Percentiles rank a stretch among this genome's conserved stretches.
These are phyloP conservation scores for Arvicanthis niloticus DNA, from an alignment of 2,113 vertebrate genomes.

Conservation along the genomic window DNA sequence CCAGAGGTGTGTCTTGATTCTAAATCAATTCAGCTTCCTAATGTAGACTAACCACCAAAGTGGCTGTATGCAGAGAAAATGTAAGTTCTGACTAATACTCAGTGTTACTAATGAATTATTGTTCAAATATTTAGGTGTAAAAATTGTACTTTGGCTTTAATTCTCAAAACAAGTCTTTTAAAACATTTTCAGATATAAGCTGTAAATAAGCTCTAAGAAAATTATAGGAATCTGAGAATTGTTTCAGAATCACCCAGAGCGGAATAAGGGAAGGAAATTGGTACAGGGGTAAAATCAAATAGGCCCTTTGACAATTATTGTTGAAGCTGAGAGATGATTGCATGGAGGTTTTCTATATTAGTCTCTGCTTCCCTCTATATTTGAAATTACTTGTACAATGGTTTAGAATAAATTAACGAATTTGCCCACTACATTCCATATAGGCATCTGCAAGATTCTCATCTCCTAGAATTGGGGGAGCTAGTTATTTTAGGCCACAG, in stretches of 20 bases:
- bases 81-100: not conserved
- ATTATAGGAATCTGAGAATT: not conserved
- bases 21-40: not conserved
- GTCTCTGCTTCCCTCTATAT: not conserved
- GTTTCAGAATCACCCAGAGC: not conserved
- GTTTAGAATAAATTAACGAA: not conserved
- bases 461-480: not conserved
- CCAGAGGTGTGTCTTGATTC: not conserved
- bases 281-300: not conserved
- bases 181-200: not conserved
- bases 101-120: not conserved
- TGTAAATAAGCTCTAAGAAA: not conserved
- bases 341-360: not conserved
- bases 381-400: not conserved
- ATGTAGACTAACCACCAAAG: not conserved
- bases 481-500: not conserved
- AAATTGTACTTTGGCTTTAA: not conserved
- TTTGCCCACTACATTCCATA: not conserved
- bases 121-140: not conserved
- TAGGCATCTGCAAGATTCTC: not conserved
- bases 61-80: not conserved
- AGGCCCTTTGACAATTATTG: not conserved
- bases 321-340: not conserved
- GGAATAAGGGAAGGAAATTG: not conserved
- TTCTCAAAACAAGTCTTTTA: not conserved